Conservation (phyloP, 1,140 invertebrate genomes). For the Laodelphax striatellus region DNA sequence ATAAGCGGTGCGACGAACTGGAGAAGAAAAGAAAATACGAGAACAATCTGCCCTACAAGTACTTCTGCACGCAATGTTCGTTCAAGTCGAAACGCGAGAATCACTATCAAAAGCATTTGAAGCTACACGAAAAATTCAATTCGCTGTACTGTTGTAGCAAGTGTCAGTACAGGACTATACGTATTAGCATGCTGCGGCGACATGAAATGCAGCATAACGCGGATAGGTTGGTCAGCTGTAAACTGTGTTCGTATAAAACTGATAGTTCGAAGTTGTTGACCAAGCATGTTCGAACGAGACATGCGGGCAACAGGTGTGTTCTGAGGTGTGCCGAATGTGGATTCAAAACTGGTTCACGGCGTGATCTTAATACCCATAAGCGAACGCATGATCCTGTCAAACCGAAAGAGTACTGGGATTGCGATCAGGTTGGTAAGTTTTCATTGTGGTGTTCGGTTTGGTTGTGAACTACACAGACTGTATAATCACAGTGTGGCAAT, state of each 20-base stretch:
- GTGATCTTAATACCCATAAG: neutral
- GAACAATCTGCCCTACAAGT: slow-evolving; percentile 5
- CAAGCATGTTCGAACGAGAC: neutral
- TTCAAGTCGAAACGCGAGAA: slow-evolving; percentile 11
- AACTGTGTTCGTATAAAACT: slow-evolving; percentile 5
- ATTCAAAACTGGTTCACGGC: neutral
- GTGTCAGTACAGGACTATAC: slow-evolving; percentile 2
- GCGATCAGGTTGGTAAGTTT: neutral
- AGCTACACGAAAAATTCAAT: slow-evolving; percentile 6
- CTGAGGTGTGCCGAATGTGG: neutral
- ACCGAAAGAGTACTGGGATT: neutral
- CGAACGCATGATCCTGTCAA: neutral
- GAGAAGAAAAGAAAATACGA: slow-evolving; percentile 4
- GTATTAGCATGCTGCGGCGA: neutral
- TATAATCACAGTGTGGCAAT: no score
- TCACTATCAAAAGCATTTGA: slow-evolving; percentile 7
- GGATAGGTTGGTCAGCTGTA: neutral
- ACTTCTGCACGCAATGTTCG: slow-evolving; percentile 8
- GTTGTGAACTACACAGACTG: no score
- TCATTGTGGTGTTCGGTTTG: no score
- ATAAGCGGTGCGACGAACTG: neutral
- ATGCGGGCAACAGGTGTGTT: neutral
- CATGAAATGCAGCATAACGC: slow-evolving; percentile 1
- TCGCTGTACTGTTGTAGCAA: neutral
- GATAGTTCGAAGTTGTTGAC: neutral